A percentile compares a stretch with the other conserved stretches of the same genome.
Evolutionary conservation across 2,888 invertebrate species (phyloP).

Genomic region (Chymomyza caudatula): DNA sequence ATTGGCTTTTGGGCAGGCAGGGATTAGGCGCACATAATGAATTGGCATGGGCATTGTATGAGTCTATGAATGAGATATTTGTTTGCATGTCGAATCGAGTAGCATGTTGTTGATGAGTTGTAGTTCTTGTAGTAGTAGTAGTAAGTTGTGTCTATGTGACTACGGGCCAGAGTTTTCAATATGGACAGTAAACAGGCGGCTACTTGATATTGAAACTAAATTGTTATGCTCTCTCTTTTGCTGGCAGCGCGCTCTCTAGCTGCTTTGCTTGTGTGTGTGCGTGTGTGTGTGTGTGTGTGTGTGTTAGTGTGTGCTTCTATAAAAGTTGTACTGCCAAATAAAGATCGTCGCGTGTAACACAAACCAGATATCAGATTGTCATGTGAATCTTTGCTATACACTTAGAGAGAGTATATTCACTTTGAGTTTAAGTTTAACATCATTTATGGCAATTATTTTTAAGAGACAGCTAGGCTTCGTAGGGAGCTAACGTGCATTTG

Average conservation of each 20-base stretch:
- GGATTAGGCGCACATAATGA: constrained; percentile 53
- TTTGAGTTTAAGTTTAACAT: not conserved
- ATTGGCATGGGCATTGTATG: constrained; percentile 28
- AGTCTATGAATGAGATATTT: not conserved
- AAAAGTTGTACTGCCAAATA: constrained; percentile 2
- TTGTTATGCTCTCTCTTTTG: not conserved
- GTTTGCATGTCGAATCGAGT: not conserved
- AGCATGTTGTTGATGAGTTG: not conserved
- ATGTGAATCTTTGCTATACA: constrained; percentile 53
- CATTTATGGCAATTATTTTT: not conserved
- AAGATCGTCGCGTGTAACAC: constrained; percentile 47
- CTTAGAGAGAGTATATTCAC: not conserved
- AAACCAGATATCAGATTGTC: constrained; percentile 55
- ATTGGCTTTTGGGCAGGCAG: constrained; percentile 41
- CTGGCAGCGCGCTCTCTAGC: not conserved
- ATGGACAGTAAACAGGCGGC: not conserved
- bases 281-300: constrained; percentile 7
- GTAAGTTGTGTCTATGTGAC: not conserved
- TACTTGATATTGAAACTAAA: not conserved
- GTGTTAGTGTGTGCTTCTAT: constrained; percentile 3
- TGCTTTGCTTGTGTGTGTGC: not conserved
- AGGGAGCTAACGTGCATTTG: not conserved
- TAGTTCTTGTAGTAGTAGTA: not conserved
- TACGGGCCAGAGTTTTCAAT: too few relatives aligned
- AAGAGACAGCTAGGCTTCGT: too few relatives aligned